Percentiles rank a stretch among this genome's conserved stretches.
phyloP scores from a whole-genome alignment of 1,140 invertebrate species.

The Ruditapes philippinarum region DNA sequence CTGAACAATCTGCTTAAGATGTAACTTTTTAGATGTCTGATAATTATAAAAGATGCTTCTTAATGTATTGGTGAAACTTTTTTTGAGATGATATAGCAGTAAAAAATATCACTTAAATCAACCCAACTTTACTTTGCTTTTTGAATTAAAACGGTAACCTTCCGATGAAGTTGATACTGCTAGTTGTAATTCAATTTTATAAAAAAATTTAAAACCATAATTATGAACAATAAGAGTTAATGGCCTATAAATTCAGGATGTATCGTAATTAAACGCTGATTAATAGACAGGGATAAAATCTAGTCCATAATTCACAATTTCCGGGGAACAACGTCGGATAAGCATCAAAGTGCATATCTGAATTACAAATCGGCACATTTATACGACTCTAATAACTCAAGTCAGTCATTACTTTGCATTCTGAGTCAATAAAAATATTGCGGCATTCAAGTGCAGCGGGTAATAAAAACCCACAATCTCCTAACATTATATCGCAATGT shows the following conservation, averaged over 20 bases:
- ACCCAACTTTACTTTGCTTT: too few species aligned
- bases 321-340: background rate
- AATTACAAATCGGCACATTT: background rate
- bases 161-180: too few species aligned
- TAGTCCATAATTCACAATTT: constrained; percentile 16
- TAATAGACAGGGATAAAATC: background rate
- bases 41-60: too few species aligned
- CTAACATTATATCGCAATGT: too few species aligned
- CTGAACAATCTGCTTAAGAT: too few species aligned
- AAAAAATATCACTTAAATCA: too few species aligned
- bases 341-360: background rate
- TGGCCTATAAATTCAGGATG: background rate
- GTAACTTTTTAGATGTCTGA: too few species aligned
- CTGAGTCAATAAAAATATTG: background rate
- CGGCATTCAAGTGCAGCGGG: background rate
- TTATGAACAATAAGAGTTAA: background rate
- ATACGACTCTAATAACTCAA: background rate
- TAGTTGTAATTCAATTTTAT: background rate
- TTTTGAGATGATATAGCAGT: too few species aligned
- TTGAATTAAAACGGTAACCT: too few species aligned
- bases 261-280: background rate
- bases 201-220: background rate
- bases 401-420: constrained; percentile 6
- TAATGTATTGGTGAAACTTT: too few species aligned
- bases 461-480: background rate